Conservation (phyloP, 1,140 invertebrate species). For the Brachionus manjavacas region DNA sequence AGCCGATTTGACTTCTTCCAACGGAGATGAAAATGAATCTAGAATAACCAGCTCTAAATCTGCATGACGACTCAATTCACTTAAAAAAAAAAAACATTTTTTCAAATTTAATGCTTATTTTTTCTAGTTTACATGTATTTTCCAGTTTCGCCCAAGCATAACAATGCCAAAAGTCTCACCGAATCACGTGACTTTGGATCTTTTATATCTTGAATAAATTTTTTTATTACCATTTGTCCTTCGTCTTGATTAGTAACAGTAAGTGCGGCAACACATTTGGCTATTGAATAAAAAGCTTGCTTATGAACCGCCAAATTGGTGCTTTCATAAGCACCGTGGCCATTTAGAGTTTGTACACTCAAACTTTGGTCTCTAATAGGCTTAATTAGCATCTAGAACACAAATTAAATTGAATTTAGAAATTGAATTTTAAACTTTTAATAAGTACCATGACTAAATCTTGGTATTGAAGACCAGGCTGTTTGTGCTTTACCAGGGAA, state of each 20-base stretch:
- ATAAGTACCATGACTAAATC: slow-evolving; percentile 64
- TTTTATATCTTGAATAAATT: slow-evolving; percentile 78
- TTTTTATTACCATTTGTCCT: slow-evolving; percentile 74
- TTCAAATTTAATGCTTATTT: neutral
- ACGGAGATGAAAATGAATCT: slow-evolving; percentile 61
- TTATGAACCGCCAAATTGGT: slow-evolving; percentile 42
- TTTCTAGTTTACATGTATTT: slow-evolving; percentile 67
- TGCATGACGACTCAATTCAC: slow-evolving; percentile 74
- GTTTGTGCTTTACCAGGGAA: slow-evolving; percentile 73
- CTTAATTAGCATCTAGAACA: slow-evolving; percentile 53
- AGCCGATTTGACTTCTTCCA: slow-evolving; percentile 76
- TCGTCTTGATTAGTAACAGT: slow-evolving; percentile 67
- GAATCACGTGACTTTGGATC: slow-evolving; percentile 65
- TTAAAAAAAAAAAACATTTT: slow-evolving; percentile 56
- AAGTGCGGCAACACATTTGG: slow-evolving; percentile 87
- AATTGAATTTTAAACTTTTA: neutral
- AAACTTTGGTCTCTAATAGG: slow-evolving; percentile 52
- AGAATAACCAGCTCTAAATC: slow-evolving; percentile 58
- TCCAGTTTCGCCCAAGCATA: slow-evolving; percentile 93
- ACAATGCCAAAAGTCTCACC: slow-evolving; percentile 77
- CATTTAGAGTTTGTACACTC: neutral
- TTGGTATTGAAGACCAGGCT: slow-evolving; percentile 72
- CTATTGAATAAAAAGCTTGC: slow-evolving; percentile 64
- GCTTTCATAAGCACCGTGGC: neutral
- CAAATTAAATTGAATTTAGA: slow-evolving; percentile 36